Conservation (phyloP, 2,113 vertebrate genomes). For the Seriola dumerili region DNA sequence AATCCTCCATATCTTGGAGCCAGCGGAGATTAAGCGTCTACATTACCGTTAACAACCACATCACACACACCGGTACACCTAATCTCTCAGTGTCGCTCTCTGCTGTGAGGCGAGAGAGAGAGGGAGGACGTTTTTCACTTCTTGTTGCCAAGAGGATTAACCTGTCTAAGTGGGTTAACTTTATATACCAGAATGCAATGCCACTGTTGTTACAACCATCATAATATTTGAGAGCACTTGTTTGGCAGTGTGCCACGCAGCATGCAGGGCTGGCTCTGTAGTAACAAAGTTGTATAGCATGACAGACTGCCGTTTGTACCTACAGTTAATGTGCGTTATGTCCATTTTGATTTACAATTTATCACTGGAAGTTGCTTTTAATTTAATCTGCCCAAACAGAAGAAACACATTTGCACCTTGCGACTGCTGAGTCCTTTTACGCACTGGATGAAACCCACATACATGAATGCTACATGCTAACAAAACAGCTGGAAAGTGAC, state of each 20-base stretch:
- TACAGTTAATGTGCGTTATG: background rate
- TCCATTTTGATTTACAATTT: background rate
- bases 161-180: slow-evolving; percentile 59
- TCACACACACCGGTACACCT: slow-evolving; percentile 37
- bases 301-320: background rate
- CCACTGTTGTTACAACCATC: slow-evolving; percentile 15
- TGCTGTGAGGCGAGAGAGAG: slow-evolving; percentile 13
- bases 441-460: too few species aligned
- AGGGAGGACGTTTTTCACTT: slow-evolving; percentile 7
- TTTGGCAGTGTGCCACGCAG: background rate
- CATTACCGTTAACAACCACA: slow-evolving; percentile 41
- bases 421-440: too few species aligned
- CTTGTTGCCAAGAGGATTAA: slow-evolving; percentile 60
- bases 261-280: background rate
- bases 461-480: background rate
- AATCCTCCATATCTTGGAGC: slow-evolving; percentile 6
- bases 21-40: slow-evolving; percentile 49
- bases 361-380: background rate
- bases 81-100: slow-evolving; percentile 48
- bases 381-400: background rate
- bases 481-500: background rate
- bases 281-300: background rate
- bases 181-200: slow-evolving; percentile 2
- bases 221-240: background rate
- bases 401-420: background rate